A percentile compares a stretch with the other conserved stretches of the same genome.
These are phyloP conservation scores for Zaprionus lachaisei DNA, from an alignment of 1,140 invertebrate species.

Conservation along the genomic window DNA sequence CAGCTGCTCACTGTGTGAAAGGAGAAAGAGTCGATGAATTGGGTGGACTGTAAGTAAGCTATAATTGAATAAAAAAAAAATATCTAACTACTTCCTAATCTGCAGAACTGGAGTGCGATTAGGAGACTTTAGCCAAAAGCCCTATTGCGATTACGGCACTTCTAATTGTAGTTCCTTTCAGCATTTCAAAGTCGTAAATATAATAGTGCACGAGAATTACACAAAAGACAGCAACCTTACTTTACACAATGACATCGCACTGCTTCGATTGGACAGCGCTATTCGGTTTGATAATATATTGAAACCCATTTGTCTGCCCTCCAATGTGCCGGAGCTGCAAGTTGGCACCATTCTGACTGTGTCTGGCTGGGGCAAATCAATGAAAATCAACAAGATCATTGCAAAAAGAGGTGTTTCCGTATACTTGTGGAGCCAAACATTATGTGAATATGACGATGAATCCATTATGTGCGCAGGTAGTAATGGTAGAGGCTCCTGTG, in stretches of 20 bases:
- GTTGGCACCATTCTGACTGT: not conserved
- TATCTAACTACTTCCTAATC: not conserved
- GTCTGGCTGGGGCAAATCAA: conserved; percentile 1
- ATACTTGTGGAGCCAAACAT: not conserved
- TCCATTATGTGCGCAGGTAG: not conserved
- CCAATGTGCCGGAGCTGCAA: not conserved
- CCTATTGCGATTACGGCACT: conserved; percentile 6
- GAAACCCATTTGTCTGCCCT: conserved; percentile 15
- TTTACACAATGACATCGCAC: conserved; percentile 8
- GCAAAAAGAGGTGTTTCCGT: not conserved
- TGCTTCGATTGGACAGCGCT: not conserved
- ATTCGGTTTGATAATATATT: not conserved
- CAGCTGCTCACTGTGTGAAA: not conserved
- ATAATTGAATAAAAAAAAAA: not conserved
- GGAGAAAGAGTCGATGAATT: not conserved
- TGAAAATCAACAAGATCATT: not conserved
- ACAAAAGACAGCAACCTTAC: not conserved
- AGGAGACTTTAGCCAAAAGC: not conserved
- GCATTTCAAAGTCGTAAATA: not conserved
- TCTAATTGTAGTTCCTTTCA: not conserved
- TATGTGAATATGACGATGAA: no score
- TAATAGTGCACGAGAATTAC: not conserved
- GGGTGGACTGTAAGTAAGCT: not conserved
- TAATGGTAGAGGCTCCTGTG: not conserved
- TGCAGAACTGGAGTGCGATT: not conserved